A percentile compares a stretch with the other conserved stretches of the same genome.
Evolutionary conservation across 2,888 invertebrate genomes (phyloP).

Genomic region (Prenolepis imparis): DNA sequence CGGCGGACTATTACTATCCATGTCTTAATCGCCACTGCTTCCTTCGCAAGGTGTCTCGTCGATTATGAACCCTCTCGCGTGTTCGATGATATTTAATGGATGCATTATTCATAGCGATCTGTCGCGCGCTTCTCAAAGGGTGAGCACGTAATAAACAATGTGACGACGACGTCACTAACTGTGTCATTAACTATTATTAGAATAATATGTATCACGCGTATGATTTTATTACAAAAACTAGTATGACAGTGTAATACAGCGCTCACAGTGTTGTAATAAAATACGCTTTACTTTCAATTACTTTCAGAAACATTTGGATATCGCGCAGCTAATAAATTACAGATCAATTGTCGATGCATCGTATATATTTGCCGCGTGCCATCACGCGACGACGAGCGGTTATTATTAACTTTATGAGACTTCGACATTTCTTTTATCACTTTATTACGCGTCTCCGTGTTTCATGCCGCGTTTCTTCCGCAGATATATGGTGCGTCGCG

Average conservation of each 20-base stretch:
- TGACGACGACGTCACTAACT: conserved; percentile 15
- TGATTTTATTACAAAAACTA: conserved; percentile 1
- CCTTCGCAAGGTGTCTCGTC: conserved; percentile 54
- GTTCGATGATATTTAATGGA: conserved; percentile 65
- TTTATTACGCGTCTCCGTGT: conserved; percentile 39
- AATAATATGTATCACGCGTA: neutral
- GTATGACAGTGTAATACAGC: neutral
- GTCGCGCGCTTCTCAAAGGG: conserved; percentile 38
- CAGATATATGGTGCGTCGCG: conserved; percentile 35
- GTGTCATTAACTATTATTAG: conserved; percentile 46
- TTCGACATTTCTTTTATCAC: conserved; percentile 60
- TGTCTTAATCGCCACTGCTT: conserved; percentile 68
- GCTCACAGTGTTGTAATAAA: neutral
- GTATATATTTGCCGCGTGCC: neutral
- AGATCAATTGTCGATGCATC: neutral
- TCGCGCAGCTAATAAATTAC: conserved; percentile 1
- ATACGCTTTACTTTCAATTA: neutral
- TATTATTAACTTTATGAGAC: conserved; percentile 67
- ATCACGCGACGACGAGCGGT: conserved; percentile 52
- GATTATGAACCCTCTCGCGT: conserved; percentile 71
- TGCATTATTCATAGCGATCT: conserved; percentile 57
- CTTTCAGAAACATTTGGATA: neutral
- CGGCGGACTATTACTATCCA: conserved; percentile 70
- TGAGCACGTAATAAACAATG: conserved; percentile 61
- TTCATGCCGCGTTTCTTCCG: conserved; percentile 47